A percentile compares a stretch with the other conserved stretches of the same genome.
Evolutionary conservation across 2,797 vertebrate genomes (phyloP).

Genomic region (Oreortyx pictus): DNA sequence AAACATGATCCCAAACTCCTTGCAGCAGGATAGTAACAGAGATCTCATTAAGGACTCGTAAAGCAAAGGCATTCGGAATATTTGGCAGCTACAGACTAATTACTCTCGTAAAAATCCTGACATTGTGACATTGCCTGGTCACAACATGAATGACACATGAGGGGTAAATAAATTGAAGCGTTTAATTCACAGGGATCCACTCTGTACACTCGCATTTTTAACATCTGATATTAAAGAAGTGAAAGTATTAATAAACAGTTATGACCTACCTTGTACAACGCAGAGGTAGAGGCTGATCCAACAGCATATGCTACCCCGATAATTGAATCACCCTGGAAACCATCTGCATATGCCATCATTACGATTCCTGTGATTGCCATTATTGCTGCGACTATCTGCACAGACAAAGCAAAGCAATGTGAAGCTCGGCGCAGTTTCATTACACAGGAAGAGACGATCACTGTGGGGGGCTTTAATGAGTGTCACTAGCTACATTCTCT

Average conservation of each 20-base stretch:
- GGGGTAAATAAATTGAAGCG: background rate
- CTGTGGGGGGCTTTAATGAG: background rate
- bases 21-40: background rate
- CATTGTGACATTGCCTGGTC: background rate
- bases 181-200: background rate
- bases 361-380: slow-evolving; percentile 99
- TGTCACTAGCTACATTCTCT: background rate
- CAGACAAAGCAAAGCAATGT: slow-evolving; percentile 46
- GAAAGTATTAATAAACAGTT: background rate
- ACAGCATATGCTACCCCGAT: slow-evolving; percentile 97
- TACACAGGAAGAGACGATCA: background rate
- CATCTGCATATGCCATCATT: slow-evolving; percentile 99
- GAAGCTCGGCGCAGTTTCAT: background rate
- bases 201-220: background rate
- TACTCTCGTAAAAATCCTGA: background rate
- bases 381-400: slow-evolving; percentile 97
- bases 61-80: background rate
- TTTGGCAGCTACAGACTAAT: slow-evolving; percentile 16
- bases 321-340: slow-evolving; percentile 96
- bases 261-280: slow-evolving; percentile 91
- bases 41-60: slow-evolving; percentile 26
- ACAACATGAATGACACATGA: background rate
- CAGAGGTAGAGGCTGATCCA: slow-evolving; percentile 96
- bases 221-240: accelerated
- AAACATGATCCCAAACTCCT: background rate